Evolutionary conservation across 2,888 invertebrate genomes (phyloP).

Genomic region (Crioceris asparagi): DNA sequence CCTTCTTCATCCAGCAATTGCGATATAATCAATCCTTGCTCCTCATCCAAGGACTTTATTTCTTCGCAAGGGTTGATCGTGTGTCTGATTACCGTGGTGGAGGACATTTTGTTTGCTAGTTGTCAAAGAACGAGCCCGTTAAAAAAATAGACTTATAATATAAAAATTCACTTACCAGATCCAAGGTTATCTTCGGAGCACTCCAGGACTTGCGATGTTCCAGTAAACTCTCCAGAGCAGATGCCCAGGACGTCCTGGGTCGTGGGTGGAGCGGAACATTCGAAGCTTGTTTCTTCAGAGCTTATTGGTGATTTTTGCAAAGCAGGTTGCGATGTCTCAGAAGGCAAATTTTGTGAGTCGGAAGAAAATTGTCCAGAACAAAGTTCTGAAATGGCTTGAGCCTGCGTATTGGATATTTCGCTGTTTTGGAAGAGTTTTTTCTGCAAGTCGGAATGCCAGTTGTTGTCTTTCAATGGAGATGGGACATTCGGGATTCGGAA

Average conservation of each 20-base stretch:
- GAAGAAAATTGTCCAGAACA: conserved; percentile 40
- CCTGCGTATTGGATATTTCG: conserved; percentile 31
- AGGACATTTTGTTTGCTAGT: too few species aligned
- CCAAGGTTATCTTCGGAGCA: not conserved
- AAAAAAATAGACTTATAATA: too few species aligned
- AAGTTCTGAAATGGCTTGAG: conserved; percentile 43
- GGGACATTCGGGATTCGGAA: conserved; percentile 24
- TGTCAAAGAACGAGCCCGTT: too few species aligned
- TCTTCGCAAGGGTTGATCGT: too few species aligned
- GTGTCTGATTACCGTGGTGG: too few species aligned
- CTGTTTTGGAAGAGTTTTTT: conserved; percentile 37
- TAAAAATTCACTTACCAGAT: too few species aligned
- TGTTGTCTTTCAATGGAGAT: conserved; percentile 25
- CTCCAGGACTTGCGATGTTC: conserved; percentile 12
- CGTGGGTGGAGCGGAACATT: conserved; percentile 10
- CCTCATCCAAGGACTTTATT: conserved; percentile 22
- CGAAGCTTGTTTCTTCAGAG: not conserved
- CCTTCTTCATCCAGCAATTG: conserved; percentile 32
- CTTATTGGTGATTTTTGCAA: not conserved
- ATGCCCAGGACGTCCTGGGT: conserved; percentile 33
- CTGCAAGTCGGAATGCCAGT: conserved; percentile 25
- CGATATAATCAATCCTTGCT: conserved; percentile 30
- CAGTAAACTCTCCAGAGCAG: conserved; percentile 32
- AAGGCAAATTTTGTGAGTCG: conserved; percentile 10
- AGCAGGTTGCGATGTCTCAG: not conserved